Evolutionary conservation across 2,797 vertebrate species (phyloP).

Genomic region (Okamejei kenojei): DNA sequence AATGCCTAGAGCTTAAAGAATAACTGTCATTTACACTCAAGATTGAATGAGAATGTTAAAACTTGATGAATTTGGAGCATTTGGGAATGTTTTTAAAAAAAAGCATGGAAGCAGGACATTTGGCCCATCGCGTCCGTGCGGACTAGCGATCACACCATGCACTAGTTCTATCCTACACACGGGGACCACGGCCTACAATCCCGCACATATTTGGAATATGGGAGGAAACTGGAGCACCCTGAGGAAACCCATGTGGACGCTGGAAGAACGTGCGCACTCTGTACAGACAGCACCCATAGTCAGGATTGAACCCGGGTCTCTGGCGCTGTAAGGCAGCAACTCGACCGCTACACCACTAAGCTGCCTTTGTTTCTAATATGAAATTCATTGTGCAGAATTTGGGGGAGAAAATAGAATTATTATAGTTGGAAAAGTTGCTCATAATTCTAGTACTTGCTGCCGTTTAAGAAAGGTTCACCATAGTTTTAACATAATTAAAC

Average conservation of each 20-base stretch:
- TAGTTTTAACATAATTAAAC: neutral
- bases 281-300: too few species aligned
- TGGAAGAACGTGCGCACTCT: too few species aligned
- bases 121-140: too few species aligned
- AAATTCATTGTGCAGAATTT: neutral
- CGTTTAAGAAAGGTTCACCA: neutral
- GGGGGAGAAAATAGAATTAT: neutral
- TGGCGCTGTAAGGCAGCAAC: neutral
- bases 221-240: too few species aligned
- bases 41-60: neutral
- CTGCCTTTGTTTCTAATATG: neutral
- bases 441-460: neutral
- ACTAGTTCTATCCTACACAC: too few species aligned
- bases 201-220: too few species aligned
- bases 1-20: neutral
- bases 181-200: too few species aligned
- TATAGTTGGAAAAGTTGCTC: neutral
- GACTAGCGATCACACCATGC: too few species aligned
- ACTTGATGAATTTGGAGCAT: neutral
- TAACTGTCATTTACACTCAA: neutral
- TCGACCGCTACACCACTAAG: neutral
- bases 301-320: too few species aligned
- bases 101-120: too few species aligned
- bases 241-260: too few species aligned
- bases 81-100: too few species aligned